Evolutionary conservation across 2,797 vertebrate species (phyloP).

Genomic region (Lagodon rhomboides): DNA sequence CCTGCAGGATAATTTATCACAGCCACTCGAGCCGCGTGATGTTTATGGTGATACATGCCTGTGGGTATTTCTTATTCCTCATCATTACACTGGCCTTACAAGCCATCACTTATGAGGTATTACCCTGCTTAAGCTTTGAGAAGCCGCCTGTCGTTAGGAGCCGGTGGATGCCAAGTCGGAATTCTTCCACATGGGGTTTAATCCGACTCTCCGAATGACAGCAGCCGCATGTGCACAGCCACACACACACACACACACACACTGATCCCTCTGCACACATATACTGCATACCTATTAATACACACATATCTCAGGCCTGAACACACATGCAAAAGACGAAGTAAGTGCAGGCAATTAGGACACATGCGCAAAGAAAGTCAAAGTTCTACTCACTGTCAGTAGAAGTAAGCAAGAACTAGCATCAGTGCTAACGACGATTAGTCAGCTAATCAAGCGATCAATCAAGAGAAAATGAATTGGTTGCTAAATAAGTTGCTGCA

Average conservation of each 20-base stretch:
- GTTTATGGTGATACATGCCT: conserved; percentile 76
- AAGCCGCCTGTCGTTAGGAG: conserved; percentile 34
- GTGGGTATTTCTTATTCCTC: conserved; percentile 70
- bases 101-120: conserved; percentile 64
- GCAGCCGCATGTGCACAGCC: conserved; percentile 1
- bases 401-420: background rate
- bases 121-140: conserved; percentile 37
- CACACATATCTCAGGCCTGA: background rate
- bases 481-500: too few relatives aligned
- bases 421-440: background rate
- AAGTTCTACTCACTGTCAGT: too few relatives aligned
- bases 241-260: background rate
- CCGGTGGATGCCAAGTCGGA: conserved; percentile 10
- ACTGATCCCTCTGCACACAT: background rate
- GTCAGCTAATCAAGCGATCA: background rate
- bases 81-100: conserved; percentile 64
- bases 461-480: background rate
- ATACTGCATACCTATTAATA: background rate
- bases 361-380: background rate
- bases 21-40: conserved; percentile 60
- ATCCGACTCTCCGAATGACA: background rate
- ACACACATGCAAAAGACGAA: background rate
- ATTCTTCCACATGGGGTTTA: conserved; percentile 1
- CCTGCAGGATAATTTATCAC: conserved; percentile 69
- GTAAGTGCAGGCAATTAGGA: background rate